A percentile compares a stretch with the other conserved stretches of the same genome.
phyloP scores from a whole-genome alignment of 1,140 invertebrate species.

The Drosophila guanche region DNA sequence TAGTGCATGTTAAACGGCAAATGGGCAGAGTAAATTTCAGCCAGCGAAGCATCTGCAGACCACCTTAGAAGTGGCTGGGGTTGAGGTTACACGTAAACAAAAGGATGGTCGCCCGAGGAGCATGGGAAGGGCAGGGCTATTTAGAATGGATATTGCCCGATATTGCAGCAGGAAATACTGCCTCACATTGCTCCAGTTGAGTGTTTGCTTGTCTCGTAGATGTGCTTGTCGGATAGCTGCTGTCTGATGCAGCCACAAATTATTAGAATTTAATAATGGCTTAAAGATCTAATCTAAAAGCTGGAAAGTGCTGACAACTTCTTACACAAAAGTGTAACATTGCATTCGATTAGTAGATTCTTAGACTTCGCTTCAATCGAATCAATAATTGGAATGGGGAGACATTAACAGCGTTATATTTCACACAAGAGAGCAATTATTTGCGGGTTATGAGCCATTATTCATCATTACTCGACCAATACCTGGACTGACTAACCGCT shows the following conservation, averaged over 20 bases:
- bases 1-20: slow-evolving; percentile 61
- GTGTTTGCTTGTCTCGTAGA: slow-evolving; percentile 35
- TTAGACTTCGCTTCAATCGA: no score
- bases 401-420: slow-evolving; percentile 15
- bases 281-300: no score
- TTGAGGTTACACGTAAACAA: slow-evolving; percentile 6
- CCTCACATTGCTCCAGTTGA: slow-evolving; percentile 27
- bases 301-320: no score
- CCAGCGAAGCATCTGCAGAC: not conserved
- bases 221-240: slow-evolving; percentile 21
- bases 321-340: no score
- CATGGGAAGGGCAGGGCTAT: slow-evolving; percentile 45
- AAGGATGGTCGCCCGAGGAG: slow-evolving; percentile 16
- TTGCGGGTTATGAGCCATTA: slow-evolving; percentile 56
- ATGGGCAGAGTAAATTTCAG: slow-evolving; percentile 69
- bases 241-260: not conserved
- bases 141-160: slow-evolving; percentile 51
- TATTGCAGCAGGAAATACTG: slow-evolving; percentile 44
- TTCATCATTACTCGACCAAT: slow-evolving; percentile 57
- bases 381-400: no score
- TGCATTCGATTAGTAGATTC: no score
- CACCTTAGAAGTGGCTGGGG: not conserved
- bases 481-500: slow-evolving; percentile 10
- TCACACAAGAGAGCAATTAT: slow-evolving; percentile 52
- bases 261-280: not conserved